Conservation (phyloP, 2,888 invertebrate genomes). For the Anthrax anthrax region DNA sequence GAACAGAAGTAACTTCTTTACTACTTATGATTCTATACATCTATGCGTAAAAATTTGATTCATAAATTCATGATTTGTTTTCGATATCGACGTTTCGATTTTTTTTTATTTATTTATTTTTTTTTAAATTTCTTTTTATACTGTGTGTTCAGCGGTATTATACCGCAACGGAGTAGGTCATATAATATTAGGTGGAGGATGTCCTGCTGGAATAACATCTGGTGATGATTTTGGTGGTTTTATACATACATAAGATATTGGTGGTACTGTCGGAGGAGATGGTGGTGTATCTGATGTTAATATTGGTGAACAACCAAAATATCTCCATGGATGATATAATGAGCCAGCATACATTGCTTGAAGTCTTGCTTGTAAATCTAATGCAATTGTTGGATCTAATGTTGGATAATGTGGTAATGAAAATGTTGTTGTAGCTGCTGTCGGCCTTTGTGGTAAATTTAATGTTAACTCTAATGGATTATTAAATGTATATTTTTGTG, state of each 20-base stretch:
- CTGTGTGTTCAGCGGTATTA: constrained; percentile 30
- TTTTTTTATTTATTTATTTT: not conserved
- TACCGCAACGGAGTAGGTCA: constrained; percentile 36
- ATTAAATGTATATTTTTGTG: constrained; percentile 30
- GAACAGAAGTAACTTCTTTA: no score
- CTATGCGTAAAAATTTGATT: no score
- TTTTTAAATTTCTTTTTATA: constrained; percentile 19
- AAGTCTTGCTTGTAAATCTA: constrained; percentile 33
- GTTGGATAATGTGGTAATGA: constrained; percentile 27
- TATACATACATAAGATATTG: constrained; percentile 19
- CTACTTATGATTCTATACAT: not conserved
- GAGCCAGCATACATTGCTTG: constrained; percentile 33
- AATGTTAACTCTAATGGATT: constrained; percentile 29
- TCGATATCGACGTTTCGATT: not conserved
- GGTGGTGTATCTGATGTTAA: constrained; percentile 31
- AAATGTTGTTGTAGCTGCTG: constrained; percentile 13
- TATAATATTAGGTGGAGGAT: constrained; percentile 31
- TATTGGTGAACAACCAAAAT: constrained; percentile 28
- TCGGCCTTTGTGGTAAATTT: constrained; percentile 23
- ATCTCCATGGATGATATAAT: constrained; percentile 34
- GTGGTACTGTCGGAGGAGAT: constrained; percentile 22
- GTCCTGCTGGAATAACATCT: constrained; percentile 7
- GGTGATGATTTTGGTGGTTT: constrained; percentile 30
- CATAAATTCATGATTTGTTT: no score
- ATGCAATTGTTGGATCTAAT: constrained; percentile 31